Conservation (phyloP, 2,797 vertebrate genomes). For the Semaprochilodus insignis region DNA sequence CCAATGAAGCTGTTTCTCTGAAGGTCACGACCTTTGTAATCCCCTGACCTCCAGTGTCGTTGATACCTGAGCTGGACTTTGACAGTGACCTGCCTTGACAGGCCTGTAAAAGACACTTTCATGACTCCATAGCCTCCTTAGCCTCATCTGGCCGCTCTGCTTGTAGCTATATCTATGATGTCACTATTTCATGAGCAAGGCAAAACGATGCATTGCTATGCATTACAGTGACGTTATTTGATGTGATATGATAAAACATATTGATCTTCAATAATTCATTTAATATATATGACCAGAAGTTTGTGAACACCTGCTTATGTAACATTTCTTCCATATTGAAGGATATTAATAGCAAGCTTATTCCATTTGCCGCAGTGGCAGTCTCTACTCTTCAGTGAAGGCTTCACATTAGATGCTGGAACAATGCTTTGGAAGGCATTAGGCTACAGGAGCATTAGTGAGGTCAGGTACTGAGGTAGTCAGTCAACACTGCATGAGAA, state of each 20-base stretch:
- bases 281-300: too few species aligned
- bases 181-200: constrained; percentile 6
- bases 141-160: constrained; percentile 7
- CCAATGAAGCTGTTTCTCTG: constrained; percentile 67
- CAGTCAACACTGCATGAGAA: too few species aligned
- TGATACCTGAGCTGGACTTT: constrained; percentile 60
- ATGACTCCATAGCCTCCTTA: constrained; percentile 2
- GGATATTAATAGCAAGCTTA: too few species aligned
- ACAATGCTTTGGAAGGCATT: too few species aligned
- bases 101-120: neutral
- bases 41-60: constrained; percentile 64
- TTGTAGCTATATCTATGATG: constrained; percentile 17
- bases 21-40: constrained; percentile 68
- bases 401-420: too few species aligned
- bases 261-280: too few species aligned
- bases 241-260: too few species aligned
- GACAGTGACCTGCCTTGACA: constrained; percentile 59
- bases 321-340: neutral
- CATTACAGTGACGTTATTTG: too few species aligned
- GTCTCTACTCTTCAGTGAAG: too few species aligned
- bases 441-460: too few species aligned
- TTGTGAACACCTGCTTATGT: neutral
- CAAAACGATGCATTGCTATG: neutral
- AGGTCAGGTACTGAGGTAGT: too few species aligned
- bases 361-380: too few species aligned